phyloP scores from a whole-genome alignment of 2,113 vertebrate genomes.

The Crotalus helleri region DNA sequence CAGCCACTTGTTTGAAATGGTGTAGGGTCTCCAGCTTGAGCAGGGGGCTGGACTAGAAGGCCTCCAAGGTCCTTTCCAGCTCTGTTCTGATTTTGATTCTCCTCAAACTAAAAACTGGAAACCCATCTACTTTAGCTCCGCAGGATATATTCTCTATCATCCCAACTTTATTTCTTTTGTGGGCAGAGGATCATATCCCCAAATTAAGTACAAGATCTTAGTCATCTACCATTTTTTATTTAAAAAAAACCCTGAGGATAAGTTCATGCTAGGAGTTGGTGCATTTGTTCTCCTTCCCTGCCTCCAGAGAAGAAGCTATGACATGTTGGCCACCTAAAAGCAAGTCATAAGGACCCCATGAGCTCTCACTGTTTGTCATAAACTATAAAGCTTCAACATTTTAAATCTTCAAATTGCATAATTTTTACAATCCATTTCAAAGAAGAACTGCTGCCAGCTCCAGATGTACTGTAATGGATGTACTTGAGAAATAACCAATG shows the following conservation, averaged over 20 bases:
- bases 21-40: too few species aligned
- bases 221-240: not conserved
- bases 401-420: not conserved
- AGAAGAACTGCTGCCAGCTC: not conserved
- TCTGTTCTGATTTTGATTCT: not conserved
- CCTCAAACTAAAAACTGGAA: not conserved
- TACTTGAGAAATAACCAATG: not conserved
- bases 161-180: not conserved
- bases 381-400: not conserved
- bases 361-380: not conserved
- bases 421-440: constrained; percentile 7
- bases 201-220: not conserved
- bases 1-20: too few species aligned
- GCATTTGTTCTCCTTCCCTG: not conserved
- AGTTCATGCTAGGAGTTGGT: not conserved
- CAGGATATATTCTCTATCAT: not conserved
- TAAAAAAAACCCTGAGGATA: not conserved
- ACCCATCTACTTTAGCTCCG: too few species aligned
- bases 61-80: too few species aligned
- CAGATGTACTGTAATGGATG: not conserved
- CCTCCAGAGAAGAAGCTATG: not conserved
- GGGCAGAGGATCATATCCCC: not conserved
- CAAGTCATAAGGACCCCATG: not conserved
- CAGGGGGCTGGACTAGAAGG: too few species aligned
- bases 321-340: not conserved